These are phyloP conservation scores for Sycobia sp. DNA, from an alignment of 1,140 invertebrate species.

Conservation along the genomic window DNA sequence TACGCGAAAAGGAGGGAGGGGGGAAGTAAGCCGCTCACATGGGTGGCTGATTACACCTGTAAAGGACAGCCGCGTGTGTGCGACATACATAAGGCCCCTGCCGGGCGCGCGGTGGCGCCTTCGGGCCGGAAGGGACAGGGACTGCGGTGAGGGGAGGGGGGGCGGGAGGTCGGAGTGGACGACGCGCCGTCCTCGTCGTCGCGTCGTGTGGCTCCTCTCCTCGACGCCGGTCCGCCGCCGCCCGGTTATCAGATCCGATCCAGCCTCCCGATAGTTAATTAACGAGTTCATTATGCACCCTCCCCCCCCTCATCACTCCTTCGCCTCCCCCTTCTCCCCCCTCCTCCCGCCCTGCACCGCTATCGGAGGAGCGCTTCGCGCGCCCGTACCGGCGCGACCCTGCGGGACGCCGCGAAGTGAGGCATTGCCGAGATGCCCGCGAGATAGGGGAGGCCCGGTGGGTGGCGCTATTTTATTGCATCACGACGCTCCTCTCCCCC, in stretches of 20 bases:
- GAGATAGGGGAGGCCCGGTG: constrained; percentile 56
- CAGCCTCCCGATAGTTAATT: constrained; percentile 62
- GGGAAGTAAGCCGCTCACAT: not conserved
- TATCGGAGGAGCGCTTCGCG: too few relatives aligned
- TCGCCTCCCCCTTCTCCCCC: too few relatives aligned
- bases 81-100: too few relatives aligned
- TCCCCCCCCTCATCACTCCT: too few relatives aligned
- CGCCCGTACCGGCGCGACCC: too few relatives aligned
- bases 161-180: too few relatives aligned
- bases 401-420: constrained; percentile 54
- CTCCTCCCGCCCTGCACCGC: too few relatives aligned
- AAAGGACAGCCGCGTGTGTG: too few relatives aligned
- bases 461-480: constrained; percentile 62
- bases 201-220: constrained; percentile 1
- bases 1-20: not conserved
- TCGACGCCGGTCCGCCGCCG: constrained; percentile 27
- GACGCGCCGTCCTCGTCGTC: constrained; percentile 43
- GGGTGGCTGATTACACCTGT: constrained; percentile 46
- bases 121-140: too few relatives aligned
- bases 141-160: too few relatives aligned
- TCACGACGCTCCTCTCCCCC: constrained; percentile 49
- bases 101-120: too few relatives aligned
- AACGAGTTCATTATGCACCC: constrained; percentile 64
- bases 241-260: constrained; percentile 60
- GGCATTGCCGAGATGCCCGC: constrained; percentile 58